phyloP scores from a whole-genome alignment of 2,113 vertebrate species.

The Phrynocephalus versicolor region DNA sequence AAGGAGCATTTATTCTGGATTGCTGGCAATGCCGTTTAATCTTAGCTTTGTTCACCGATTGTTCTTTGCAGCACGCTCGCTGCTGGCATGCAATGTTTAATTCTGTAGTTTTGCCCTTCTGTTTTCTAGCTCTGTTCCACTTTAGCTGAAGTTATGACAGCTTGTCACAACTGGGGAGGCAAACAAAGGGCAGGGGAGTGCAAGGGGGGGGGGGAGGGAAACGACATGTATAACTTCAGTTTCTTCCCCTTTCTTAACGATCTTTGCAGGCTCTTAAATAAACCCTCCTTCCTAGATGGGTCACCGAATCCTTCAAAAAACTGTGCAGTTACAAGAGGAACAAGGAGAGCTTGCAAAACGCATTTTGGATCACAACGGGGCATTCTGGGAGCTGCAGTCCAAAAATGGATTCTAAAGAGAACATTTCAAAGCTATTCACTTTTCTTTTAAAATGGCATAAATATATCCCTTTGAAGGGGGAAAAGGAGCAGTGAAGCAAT shows the following conservation, averaged over 20 bases:
- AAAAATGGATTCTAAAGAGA: neutral
- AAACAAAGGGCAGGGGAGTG: neutral
- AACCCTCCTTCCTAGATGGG: slow-evolving; percentile 1
- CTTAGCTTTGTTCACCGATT: slow-evolving; percentile 21
- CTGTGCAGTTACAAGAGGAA: too few relatives aligned
- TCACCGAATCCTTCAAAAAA: too few relatives aligned
- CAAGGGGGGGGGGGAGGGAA: neutral
- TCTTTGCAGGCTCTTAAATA: neutral
- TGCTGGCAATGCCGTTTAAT: slow-evolving; percentile 27
- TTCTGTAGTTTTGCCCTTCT: slow-evolving; percentile 44
- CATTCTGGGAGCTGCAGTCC: too few relatives aligned
- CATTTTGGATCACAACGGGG: too few relatives aligned
- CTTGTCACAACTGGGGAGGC: slow-evolving; percentile 42
- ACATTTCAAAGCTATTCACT: slow-evolving; percentile 9
- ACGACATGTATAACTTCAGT: neutral
- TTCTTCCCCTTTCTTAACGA: neutral
- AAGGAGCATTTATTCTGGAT: slow-evolving; percentile 24
- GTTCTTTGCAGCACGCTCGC: slow-evolving; percentile 37
- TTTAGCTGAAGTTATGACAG: slow-evolving; percentile 57
- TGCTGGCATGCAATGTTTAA: slow-evolving; percentile 45
- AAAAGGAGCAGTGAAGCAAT: neutral
- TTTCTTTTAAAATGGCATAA: slow-evolving; percentile 14
- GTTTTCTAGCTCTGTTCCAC: slow-evolving; percentile 48
- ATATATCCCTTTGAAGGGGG: neutral
- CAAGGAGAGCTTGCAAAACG: too few relatives aligned